These are phyloP conservation scores for Taenioides sp. DNA, from an alignment of 2,797 vertebrate genomes.

Conservation along the genomic window DNA sequence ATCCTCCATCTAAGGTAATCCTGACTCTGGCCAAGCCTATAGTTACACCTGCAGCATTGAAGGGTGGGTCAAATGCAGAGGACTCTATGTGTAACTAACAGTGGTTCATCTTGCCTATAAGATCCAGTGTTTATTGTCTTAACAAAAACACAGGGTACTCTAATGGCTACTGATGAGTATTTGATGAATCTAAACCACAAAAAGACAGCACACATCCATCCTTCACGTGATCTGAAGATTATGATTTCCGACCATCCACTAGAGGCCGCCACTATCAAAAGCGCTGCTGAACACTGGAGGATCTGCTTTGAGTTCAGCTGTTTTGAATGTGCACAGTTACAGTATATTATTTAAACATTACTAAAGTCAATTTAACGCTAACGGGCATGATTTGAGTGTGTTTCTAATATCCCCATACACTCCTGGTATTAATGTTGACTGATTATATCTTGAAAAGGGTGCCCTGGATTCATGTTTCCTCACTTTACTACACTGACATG, in stretches of 20 bases:
- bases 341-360: constrained; percentile 27
- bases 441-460: constrained; percentile 24
- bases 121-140: too few relatives aligned
- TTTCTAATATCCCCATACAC: constrained; percentile 29
- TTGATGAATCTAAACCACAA: constrained; percentile 31
- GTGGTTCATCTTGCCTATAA: too few relatives aligned
- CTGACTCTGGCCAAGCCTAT: too few relatives aligned
- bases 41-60: too few relatives aligned
- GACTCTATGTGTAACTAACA: too few relatives aligned
- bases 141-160: constrained; percentile 1
- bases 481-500: constrained; percentile 8
- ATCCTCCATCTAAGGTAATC: too few relatives aligned
- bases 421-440: constrained; percentile 23
- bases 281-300: constrained; percentile 13
- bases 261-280: constrained; percentile 56
- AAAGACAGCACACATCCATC: constrained; percentile 24
- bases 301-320: constrained; percentile 38
- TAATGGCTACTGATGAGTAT: constrained; percentile 4
- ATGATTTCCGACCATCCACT: constrained; percentile 36
- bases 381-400: constrained; percentile 21
- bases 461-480: constrained; percentile 23
- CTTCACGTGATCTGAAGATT: neutral
- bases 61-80: too few relatives aligned
- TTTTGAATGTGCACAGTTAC: constrained; percentile 20
- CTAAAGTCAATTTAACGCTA: constrained; percentile 17